Evolutionary conservation across 2,888 invertebrate species (phyloP).

Genomic region (Drosophila cognata): DNA sequence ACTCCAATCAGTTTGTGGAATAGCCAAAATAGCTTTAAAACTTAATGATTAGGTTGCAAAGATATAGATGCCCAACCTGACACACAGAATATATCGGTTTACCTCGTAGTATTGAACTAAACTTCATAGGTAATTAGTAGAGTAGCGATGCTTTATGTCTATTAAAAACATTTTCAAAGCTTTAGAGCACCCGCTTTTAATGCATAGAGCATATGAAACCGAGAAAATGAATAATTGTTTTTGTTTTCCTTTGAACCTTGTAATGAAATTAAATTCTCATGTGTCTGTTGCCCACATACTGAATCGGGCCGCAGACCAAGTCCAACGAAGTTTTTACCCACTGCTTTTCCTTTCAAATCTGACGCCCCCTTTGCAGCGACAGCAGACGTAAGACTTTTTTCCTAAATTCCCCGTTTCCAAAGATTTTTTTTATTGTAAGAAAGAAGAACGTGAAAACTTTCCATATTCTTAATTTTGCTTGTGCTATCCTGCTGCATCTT

Average conservation of each 20-base stretch:
- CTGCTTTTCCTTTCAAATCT: slow-evolving; percentile 49
- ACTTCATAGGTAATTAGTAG: background rate
- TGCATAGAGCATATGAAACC: background rate
- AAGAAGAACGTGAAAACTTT: slow-evolving; percentile 57
- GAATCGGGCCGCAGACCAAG: slow-evolving; percentile 32
- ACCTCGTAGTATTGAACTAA: background rate
- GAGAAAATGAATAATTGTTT: background rate
- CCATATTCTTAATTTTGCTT: slow-evolving; percentile 71
- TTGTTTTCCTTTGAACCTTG: background rate
- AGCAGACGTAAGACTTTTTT: slow-evolving; percentile 43
- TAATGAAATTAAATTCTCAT: background rate
- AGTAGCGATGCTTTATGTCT: background rate
- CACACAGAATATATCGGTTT: background rate
- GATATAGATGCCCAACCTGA: background rate
- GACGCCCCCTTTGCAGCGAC: background rate
- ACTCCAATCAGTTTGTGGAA: background rate
- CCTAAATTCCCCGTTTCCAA: slow-evolving; percentile 20
- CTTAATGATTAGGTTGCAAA: background rate
- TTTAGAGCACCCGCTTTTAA: background rate
- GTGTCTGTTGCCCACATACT: slow-evolving; percentile 20
- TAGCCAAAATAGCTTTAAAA: too few relatives aligned
- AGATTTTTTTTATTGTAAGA: slow-evolving; percentile 23
- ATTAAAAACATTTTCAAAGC: background rate
- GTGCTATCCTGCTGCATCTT: slow-evolving; percentile 49
- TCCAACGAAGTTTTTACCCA: slow-evolving; percentile 35